phyloP scores from a whole-genome alignment of 37 sponge, comb jelly and placozoan species.

The Ephydatia muelleri region DNA sequence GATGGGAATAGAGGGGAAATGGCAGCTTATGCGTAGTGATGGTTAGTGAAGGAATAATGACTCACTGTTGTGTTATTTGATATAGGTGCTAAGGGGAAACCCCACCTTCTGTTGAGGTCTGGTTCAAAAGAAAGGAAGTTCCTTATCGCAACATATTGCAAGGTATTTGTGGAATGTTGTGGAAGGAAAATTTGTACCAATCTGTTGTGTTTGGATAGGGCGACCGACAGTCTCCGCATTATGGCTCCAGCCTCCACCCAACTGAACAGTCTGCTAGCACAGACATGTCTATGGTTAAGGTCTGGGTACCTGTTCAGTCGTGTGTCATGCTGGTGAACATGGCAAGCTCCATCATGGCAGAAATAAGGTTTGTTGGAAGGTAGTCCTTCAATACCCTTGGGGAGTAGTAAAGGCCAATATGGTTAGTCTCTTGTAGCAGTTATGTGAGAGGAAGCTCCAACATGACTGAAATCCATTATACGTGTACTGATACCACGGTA shows the following conservation, averaged over 20 bases:
- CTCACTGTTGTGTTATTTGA: neutral
- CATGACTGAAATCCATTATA: too few species aligned
- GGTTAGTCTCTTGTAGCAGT: too few species aligned
- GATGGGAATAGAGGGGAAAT: neutral
- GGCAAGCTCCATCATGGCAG: conserved; percentile 7
- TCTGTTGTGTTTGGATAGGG: conserved; percentile 8
- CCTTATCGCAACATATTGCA: conserved; percentile 14
- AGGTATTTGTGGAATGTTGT: conserved; percentile 14
- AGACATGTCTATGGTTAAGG: conserved; percentile 18
- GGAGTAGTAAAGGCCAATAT: too few species aligned
- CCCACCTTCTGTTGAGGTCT: conserved; percentile 11
- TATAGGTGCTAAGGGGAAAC: neutral
- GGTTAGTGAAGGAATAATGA: too few species aligned
- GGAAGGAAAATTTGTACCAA: neutral
- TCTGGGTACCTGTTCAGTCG: conserved; percentile 37
- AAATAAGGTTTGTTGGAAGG: conserved; percentile 23
- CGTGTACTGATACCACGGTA: too few species aligned
- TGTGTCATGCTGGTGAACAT: conserved; percentile 31
- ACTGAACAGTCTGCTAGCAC: conserved; percentile 41
- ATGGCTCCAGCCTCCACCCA: conserved; percentile 10
- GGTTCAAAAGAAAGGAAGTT: conserved; percentile 11
- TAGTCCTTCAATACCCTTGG: neutral
- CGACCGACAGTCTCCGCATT: conserved; percentile 46
- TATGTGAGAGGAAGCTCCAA: too few species aligned
- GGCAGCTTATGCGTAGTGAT: too few species aligned